Evolutionary conservation across 2,113 vertebrate genomes (phyloP).

Genomic region (Zosterops hypoxanthus): DNA sequence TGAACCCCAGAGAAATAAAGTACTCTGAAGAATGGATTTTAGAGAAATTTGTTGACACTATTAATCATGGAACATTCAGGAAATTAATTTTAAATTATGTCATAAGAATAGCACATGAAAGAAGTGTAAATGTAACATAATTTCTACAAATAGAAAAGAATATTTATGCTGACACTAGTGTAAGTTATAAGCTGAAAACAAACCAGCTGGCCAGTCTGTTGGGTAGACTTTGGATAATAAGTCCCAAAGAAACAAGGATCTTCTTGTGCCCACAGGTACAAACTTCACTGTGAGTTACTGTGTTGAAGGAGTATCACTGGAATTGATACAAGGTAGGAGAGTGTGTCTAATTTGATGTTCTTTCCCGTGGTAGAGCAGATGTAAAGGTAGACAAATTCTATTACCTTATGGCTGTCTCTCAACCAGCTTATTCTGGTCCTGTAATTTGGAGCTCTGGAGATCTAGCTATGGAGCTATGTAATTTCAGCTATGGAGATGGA

Average conservation of each 20-base stretch:
- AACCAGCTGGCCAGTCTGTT: neutral
- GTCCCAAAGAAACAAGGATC: neutral
- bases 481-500: neutral
- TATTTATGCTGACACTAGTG: neutral
- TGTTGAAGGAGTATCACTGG: rapidly evolving
- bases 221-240: neutral
- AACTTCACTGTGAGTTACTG: neutral
- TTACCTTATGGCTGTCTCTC: neutral
- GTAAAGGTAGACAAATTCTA: neutral
- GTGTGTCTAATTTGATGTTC: neutral
- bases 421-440: neutral
- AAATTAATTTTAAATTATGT: slow-evolving; percentile 34
- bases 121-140: neutral
- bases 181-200: neutral
- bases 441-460: neutral
- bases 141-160: neutral
- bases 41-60: neutral
- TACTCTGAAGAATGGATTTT: neutral
- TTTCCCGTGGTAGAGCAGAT: neutral
- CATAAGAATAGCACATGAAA: slow-evolving; percentile 38
- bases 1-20: neutral
- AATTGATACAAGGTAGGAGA: neutral
- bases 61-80: slow-evolving; percentile 3
- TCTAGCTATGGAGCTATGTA: neutral
- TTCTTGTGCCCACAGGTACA: neutral